A percentile compares a stretch with the other conserved stretches of the same genome.
These are phyloP conservation scores for Ceyx margarethae DNA, from an alignment of 2,113 vertebrate genomes.

Conservation along the genomic window DNA sequence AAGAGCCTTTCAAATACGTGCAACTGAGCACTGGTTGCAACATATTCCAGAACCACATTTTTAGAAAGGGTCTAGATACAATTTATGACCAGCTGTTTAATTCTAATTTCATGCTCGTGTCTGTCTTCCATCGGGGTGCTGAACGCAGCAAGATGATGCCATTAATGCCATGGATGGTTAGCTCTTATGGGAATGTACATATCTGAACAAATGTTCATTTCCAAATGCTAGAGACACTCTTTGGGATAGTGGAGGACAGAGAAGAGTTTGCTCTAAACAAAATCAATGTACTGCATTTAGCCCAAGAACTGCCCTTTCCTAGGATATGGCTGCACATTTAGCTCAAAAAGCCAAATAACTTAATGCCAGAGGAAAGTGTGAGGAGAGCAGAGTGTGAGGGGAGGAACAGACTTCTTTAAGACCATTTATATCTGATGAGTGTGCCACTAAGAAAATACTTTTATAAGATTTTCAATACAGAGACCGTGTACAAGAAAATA, in stretches of 20 bases:
- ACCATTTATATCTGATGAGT: background rate
- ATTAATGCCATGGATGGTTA: background rate
- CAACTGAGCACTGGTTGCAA: background rate
- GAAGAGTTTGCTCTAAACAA: background rate
- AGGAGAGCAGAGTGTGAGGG: background rate
- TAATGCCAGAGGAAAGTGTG: fast-evolving
- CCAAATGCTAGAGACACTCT: background rate
- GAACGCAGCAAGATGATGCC: background rate
- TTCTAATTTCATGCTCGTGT: slow-evolving; percentile 13
- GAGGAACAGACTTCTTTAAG: background rate
- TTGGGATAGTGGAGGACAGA: background rate
- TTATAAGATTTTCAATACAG: background rate
- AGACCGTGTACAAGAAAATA: background rate
- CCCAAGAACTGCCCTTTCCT: background rate
- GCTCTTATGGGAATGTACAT: background rate
- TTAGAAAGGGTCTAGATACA: background rate
- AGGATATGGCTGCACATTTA: background rate
- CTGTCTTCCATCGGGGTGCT: background rate
- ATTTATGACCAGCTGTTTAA: background rate
- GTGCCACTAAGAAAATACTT: background rate
- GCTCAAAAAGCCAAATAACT: background rate
- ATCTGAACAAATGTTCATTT: background rate
- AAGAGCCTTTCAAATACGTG: background rate
- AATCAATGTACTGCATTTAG: background rate
- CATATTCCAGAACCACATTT: background rate